Percentiles rank a stretch among this genome's conserved stretches.
phyloP scores from a whole-genome alignment of 2,888 invertebrate genomes.

The Meandrusa payeni region DNA sequence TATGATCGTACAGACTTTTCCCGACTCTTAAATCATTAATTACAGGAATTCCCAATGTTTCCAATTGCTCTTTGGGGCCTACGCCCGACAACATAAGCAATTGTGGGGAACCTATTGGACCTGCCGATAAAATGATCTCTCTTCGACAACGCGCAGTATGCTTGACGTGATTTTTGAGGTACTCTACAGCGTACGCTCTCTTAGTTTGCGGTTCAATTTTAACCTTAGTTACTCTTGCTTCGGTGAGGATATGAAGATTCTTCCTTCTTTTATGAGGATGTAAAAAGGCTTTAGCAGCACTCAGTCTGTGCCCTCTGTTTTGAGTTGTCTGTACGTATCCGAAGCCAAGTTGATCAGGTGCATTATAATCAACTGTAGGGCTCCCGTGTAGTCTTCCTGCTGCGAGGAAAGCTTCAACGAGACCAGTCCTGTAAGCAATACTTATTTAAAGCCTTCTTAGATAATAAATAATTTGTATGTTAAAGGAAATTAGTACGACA shows the following conservation, averaged over 20 bases:
- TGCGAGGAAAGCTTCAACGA: slow-evolving; percentile 79
- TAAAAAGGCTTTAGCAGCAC: slow-evolving; percentile 85
- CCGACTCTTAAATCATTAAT: slow-evolving; percentile 85
- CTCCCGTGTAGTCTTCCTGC: slow-evolving; percentile 81
- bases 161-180: slow-evolving; percentile 76
- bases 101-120: slow-evolving; percentile 94
- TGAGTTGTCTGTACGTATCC: slow-evolving; percentile 76
- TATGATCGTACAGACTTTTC: slow-evolving; percentile 82
- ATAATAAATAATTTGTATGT: too few species aligned
- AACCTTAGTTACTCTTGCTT: slow-evolving; percentile 62
- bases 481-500: too few species aligned
- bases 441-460: too few species aligned
- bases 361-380: slow-evolving; percentile 82
- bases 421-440: slow-evolving; percentile 72
- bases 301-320: slow-evolving; percentile 83
- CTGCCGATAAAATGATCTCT: slow-evolving; percentile 92
- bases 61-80: slow-evolving; percentile 79
- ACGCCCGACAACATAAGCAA: slow-evolving; percentile 93
- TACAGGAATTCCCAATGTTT: slow-evolving; percentile 80
- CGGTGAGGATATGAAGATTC: slow-evolving; percentile 81
- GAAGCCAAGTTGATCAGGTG: slow-evolving; percentile 82
- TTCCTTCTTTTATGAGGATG: slow-evolving; percentile 80
- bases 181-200: slow-evolving; percentile 85
- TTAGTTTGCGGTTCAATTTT: slow-evolving; percentile 78
- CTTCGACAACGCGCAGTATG: slow-evolving; percentile 83